phyloP scores from a whole-genome alignment of 2,888 invertebrate genomes.

The Polydrusus tereticollis region DNA sequence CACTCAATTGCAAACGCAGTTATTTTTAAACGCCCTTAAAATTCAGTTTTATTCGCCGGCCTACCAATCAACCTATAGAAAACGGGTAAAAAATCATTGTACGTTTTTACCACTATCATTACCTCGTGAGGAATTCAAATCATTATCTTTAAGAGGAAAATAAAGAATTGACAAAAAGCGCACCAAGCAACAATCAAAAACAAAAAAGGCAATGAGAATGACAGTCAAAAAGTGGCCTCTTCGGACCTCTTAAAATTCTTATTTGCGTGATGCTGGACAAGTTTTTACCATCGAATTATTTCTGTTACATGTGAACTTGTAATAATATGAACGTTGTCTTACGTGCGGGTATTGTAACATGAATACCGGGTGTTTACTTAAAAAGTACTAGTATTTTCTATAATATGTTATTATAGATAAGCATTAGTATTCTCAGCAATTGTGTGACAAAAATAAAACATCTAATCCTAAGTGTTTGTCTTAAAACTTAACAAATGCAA shows the following conservation, averaged over 20 bases:
- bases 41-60: not conserved
- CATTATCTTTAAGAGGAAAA: constrained; percentile 37
- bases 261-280: constrained; percentile 41
- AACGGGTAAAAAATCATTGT: not conserved
- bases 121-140: constrained; percentile 32
- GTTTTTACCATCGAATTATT: constrained; percentile 32
- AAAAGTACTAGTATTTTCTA: too few relatives aligned
- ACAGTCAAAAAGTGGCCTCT: constrained; percentile 40
- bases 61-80: not conserved
- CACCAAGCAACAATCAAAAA: constrained; percentile 15
- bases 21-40: too few relatives aligned
- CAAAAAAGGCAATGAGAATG: constrained; percentile 42
- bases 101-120: constrained; percentile 28
- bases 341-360: not conserved
- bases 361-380: not conserved
- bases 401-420: too few relatives aligned
- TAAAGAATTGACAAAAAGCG: constrained; percentile 28
- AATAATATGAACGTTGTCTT: not conserved
- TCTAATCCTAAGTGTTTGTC: too few relatives aligned
- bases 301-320: constrained; percentile 30
- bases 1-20: too few relatives aligned
- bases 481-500: too few relatives aligned
- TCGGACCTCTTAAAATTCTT: constrained; percentile 43
- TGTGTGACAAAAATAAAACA: too few relatives aligned
- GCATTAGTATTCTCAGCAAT: too few relatives aligned